Conservation (phyloP, 2,113 vertebrate genomes). For the Thryonomys swinderianus region DNA sequence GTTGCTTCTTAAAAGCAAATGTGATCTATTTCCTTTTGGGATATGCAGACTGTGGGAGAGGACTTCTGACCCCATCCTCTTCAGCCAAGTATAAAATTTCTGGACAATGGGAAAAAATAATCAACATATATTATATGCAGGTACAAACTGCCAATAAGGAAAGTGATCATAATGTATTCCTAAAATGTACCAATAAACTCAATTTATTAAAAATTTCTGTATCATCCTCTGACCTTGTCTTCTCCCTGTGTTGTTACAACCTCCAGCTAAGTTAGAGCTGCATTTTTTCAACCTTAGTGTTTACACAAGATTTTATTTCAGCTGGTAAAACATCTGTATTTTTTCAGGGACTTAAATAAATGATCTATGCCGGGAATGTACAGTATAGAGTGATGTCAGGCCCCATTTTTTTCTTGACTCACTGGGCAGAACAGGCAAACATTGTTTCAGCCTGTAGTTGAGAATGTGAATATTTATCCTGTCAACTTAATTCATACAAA, state of each 20-base stretch:
- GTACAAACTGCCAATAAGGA: no score
- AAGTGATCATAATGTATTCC: no score
- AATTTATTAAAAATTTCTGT: slow-evolving; percentile 1
- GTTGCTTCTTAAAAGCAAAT: slow-evolving; percentile 65
- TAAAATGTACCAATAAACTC: no score
- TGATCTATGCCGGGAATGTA: slow-evolving; percentile 82
- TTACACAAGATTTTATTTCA: slow-evolving; percentile 86
- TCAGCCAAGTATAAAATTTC: slow-evolving; percentile 42
- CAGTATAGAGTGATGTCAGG: slow-evolving; percentile 84
- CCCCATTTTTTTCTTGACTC: slow-evolving; percentile 70
- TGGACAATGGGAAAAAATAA: not conserved
- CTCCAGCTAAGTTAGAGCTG: slow-evolving; percentile 65
- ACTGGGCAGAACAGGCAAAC: slow-evolving; percentile 84
- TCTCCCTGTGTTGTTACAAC: slow-evolving; percentile 50
- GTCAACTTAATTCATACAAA: slow-evolving; percentile 86
- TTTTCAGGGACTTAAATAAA: slow-evolving; percentile 83
- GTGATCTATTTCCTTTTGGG: not conserved
- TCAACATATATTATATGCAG: no score
- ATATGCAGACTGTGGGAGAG: slow-evolving; percentile 41
- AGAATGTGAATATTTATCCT: slow-evolving; percentile 89
- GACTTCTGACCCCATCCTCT: not conserved
- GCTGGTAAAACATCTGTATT: slow-evolving; percentile 85
- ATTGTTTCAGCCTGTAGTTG: slow-evolving; percentile 84
- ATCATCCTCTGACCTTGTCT: slow-evolving; percentile 72
- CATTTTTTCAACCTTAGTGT: slow-evolving; percentile 82